phyloP scores from a whole-genome alignment of 2,797 vertebrate species.

The Pygocentrus nattereri region DNA sequence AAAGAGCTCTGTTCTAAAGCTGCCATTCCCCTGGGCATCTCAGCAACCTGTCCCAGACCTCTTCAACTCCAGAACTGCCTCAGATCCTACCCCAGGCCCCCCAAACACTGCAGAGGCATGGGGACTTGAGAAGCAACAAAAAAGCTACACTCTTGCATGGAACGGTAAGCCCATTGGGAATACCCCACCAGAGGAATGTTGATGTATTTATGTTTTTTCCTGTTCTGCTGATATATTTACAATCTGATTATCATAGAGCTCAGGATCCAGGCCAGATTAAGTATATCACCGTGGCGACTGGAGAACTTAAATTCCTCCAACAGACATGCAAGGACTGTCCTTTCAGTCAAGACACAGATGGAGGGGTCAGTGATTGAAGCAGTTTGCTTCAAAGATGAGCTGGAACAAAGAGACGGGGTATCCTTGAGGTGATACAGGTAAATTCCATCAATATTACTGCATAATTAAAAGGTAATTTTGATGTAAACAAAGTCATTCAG shows the following conservation, averaged over 20 bases:
- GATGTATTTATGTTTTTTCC: slow-evolving; percentile 19
- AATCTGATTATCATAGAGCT: slow-evolving; percentile 9
- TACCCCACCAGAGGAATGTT: neutral
- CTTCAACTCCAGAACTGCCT: neutral
- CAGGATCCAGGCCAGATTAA: slow-evolving; percentile 7
- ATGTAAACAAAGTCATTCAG: too few species aligned
- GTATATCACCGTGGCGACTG: neutral
- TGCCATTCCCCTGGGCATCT: neutral
- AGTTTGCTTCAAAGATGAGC: too few species aligned
- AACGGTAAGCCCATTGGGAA: neutral
- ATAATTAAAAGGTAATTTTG: too few species aligned
- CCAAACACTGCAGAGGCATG: neutral
- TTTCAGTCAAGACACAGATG: neutral
- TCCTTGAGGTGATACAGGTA: neutral
- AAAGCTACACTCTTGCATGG: neutral
- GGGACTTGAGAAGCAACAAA: slow-evolving; percentile 13
- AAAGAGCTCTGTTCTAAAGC: slow-evolving; percentile 17
- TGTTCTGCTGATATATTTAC: slow-evolving; percentile 37
- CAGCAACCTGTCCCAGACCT: slow-evolving; percentile 12
- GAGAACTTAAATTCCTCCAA: neutral
- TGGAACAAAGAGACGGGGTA: neutral
- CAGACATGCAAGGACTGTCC: neutral
- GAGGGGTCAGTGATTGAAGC: neutral
- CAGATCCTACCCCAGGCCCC: neutral
- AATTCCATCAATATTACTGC: too few species aligned